Percentiles rank a stretch among this genome's conserved stretches.
phyloP scores from a whole-genome alignment of 2,797 vertebrate genomes.

The Phalanger gymnotis region DNA sequence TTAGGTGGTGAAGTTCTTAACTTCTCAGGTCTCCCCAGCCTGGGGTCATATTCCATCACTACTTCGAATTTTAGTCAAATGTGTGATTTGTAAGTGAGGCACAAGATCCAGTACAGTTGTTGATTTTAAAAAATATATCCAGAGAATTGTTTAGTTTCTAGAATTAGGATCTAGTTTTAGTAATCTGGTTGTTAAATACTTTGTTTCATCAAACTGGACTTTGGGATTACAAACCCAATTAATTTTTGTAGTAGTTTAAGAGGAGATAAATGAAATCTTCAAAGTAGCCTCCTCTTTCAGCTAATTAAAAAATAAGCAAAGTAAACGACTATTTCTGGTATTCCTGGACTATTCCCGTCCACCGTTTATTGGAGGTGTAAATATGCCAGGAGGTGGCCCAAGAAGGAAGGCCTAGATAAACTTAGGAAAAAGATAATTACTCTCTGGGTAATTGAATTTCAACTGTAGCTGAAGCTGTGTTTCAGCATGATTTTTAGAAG shows the following conservation, averaged over 20 bases:
- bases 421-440: conserved; percentile 15
- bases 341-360: no score
- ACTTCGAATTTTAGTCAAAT: conserved; percentile 22
- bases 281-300: conserved; percentile 17
- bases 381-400: neutral
- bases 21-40: conserved; percentile 40
- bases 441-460: conserved; percentile 33
- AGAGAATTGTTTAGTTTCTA: conserved; percentile 47
- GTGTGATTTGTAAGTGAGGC: conserved; percentile 42
- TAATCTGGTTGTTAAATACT: conserved; percentile 54
- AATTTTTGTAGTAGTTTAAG: neutral
- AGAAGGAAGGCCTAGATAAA: conserved; percentile 26
- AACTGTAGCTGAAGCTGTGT: conserved; percentile 24
- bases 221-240: neutral
- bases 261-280: neutral
- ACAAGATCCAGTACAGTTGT: conserved; percentile 6
- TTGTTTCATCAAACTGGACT: neutral
- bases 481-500: conserved; percentile 59
- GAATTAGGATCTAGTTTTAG: conserved; percentile 36
- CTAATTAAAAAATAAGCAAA: neutral
- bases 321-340: neutral
- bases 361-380: neutral
- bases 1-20: conserved; percentile 45
- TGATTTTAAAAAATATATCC: conserved; percentile 48
- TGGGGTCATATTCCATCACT: conserved; percentile 1